Percentiles rank a stretch among this genome's conserved stretches.
Conservation (phyloP, 1,140 invertebrate species). For the Drosophila jambulina region DNA sequence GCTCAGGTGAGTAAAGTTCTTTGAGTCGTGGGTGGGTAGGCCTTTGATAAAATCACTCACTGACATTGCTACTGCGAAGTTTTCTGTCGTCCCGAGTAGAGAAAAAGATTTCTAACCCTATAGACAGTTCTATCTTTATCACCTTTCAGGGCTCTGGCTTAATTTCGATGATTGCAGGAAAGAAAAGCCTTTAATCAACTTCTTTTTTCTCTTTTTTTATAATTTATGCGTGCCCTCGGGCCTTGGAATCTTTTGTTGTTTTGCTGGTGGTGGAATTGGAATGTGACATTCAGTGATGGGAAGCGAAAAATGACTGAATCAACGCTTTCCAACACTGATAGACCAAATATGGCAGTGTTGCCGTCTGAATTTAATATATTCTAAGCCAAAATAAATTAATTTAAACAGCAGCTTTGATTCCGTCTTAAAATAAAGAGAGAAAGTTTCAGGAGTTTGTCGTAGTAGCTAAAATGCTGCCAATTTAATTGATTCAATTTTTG, state of each 20-base stretch:
- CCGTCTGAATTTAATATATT: no score
- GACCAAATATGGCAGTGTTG: neutral
- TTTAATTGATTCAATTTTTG: no score
- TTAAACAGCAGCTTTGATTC: neutral
- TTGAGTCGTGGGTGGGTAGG: slow-evolving; percentile 94
- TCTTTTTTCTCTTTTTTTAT: neutral
- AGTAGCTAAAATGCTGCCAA: no score
- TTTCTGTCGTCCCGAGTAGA: neutral
- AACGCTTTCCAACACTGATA: slow-evolving; percentile 14
- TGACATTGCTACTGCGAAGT: slow-evolving; percentile 86
- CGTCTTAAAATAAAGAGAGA: no score
- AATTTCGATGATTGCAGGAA: neutral
- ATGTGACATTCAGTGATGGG: slow-evolving; percentile 25
- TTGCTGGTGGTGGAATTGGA: slow-evolving; percentile 34
- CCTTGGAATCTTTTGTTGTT: slow-evolving; percentile 33
- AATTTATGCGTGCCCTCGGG: slow-evolving; percentile 21
- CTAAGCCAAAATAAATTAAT: neutral
- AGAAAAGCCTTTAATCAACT: neutral
- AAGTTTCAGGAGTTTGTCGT: no score
- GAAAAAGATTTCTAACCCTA: neutral
- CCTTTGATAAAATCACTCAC: slow-evolving; percentile 93
- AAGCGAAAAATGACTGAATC: neutral
- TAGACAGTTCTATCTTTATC: neutral
- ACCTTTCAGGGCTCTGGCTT: neutral
- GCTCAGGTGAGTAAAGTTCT: slow-evolving; percentile 95